phyloP scores from a whole-genome alignment of 1,140 invertebrate species.

The Dufourea novaeangliae region DNA sequence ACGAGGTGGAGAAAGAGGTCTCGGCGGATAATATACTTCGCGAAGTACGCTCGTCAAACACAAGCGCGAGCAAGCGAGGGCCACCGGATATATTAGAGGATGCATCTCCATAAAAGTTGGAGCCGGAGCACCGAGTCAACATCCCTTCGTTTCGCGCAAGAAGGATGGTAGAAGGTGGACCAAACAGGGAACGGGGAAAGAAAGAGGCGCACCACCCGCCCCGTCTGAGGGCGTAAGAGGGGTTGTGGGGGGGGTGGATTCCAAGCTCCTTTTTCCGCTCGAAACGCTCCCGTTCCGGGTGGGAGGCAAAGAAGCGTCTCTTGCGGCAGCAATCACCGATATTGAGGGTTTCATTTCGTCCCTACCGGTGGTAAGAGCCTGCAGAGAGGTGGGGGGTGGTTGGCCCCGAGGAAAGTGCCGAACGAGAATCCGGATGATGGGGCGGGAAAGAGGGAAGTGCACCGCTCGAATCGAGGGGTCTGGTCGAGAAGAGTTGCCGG shows the following conservation, averaged over 20 bases:
- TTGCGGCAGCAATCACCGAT: conserved; percentile 81
- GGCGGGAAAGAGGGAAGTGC: conserved; percentile 15
- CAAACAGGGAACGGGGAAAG: neutral
- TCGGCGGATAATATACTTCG: conserved; percentile 80
- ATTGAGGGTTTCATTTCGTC: conserved; percentile 82
- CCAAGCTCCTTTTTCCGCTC: conserved; percentile 63
- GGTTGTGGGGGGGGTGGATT: neutral
- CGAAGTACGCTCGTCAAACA: conserved; percentile 81
- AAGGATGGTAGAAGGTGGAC: conserved; percentile 8
- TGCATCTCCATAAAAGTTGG: conserved; percentile 82
- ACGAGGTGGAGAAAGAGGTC: conserved; percentile 64
- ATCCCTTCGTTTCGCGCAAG: conserved; percentile 66
- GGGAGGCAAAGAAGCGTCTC: conserved; percentile 76
- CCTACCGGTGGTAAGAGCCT: conserved; percentile 63
- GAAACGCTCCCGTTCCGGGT: conserved; percentile 36
- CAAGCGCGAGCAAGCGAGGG: conserved; percentile 80
- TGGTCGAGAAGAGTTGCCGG: conserved; percentile 44
- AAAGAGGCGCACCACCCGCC: too few species aligned
- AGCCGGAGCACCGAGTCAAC: conserved; percentile 79
- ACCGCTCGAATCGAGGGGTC: conserved; percentile 45
- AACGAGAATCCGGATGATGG: conserved; percentile 2
- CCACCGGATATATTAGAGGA: conserved; percentile 81
- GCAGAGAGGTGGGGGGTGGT: conserved; percentile 13
- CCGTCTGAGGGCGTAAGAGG: neutral
- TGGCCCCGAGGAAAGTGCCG: conserved; percentile 40